These are phyloP conservation scores for Pantherophis alleghaniensis DNA, from an alignment of 2,797 vertebrate genomes.

Conservation along the genomic window DNA sequence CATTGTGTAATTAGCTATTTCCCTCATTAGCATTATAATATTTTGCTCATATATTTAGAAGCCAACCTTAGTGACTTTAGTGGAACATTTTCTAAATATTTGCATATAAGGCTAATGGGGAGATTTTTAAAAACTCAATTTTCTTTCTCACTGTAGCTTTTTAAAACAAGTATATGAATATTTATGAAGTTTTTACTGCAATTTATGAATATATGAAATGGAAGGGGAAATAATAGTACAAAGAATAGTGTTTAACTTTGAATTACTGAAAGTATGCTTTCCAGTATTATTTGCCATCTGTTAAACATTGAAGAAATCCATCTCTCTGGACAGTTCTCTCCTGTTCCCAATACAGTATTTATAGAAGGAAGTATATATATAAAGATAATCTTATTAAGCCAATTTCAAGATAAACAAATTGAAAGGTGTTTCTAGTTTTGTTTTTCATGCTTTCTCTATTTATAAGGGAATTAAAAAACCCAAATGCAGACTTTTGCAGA, in stretches of 20 bases:
- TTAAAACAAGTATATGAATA: background rate
- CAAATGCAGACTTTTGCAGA: background rate
- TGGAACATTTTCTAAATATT: background rate
- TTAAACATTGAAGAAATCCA: slow-evolving; percentile 2
- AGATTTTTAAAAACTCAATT: background rate
- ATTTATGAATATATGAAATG: background rate
- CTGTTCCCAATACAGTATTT: slow-evolving; percentile 16
- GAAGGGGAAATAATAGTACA: background rate
- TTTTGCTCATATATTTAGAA: background rate
- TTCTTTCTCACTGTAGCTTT: background rate
- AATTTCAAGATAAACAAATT: background rate
- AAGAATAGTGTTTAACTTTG: background rate
- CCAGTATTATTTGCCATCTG: background rate
- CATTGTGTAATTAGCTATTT: background rate
- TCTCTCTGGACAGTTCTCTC: background rate
- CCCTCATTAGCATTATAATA: background rate
- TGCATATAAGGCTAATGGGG: background rate
- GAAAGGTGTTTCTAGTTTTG: background rate
- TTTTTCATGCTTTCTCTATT: background rate
- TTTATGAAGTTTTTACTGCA: background rate
- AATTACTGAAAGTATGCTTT: background rate
- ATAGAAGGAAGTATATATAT: background rate
- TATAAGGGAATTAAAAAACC: background rate
- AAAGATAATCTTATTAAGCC: background rate
- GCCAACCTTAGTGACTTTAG: background rate